These are phyloP conservation scores for Odontamblyopus rebecca DNA, from an alignment of 2,797 vertebrate genomes.

Conservation along the genomic window DNA sequence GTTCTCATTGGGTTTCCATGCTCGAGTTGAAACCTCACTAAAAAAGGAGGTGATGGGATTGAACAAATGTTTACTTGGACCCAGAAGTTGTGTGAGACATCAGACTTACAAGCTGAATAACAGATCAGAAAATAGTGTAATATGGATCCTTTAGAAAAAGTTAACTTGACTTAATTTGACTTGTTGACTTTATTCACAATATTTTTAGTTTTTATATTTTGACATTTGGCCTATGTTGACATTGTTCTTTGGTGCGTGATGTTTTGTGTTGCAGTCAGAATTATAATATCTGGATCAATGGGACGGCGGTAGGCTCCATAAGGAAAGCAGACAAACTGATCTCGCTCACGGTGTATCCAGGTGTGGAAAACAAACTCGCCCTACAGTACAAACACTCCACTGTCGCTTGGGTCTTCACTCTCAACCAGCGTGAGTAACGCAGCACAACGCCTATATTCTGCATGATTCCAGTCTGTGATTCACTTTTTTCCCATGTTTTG, in stretches of 20 bases:
- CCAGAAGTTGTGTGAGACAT: too few species aligned
- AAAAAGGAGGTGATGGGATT: too few species aligned
- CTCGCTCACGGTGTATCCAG: slow-evolving; percentile 51
- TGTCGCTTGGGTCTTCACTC: slow-evolving; percentile 53
- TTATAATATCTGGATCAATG: slow-evolving; percentile 59
- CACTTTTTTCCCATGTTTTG: background rate
- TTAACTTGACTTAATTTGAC: too few species aligned
- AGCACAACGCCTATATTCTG: background rate
- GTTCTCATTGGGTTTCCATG: too few species aligned
- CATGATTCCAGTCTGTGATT: background rate
- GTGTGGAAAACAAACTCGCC: slow-evolving; percentile 51
- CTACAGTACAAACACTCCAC: slow-evolving; percentile 36
- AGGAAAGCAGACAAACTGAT: slow-evolving; percentile 36
- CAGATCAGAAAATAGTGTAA: too few species aligned
- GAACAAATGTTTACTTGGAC: too few species aligned
- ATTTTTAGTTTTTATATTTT: background rate
- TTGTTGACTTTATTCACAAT: too few species aligned
- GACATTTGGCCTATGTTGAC: background rate
- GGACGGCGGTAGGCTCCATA: slow-evolving; percentile 40
- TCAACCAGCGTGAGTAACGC: slow-evolving; percentile 51
- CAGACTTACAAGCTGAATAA: too few species aligned
- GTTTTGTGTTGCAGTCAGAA: slow-evolving; percentile 38
- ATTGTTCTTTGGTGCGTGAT: background rate
- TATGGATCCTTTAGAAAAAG: too few species aligned
- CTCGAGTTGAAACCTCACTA: too few species aligned